Percentiles rank a stretch among this genome's conserved stretches.
phyloP scores from a whole-genome alignment of 2,797 vertebrate species.

The Pelochelys cantorii region DNA sequence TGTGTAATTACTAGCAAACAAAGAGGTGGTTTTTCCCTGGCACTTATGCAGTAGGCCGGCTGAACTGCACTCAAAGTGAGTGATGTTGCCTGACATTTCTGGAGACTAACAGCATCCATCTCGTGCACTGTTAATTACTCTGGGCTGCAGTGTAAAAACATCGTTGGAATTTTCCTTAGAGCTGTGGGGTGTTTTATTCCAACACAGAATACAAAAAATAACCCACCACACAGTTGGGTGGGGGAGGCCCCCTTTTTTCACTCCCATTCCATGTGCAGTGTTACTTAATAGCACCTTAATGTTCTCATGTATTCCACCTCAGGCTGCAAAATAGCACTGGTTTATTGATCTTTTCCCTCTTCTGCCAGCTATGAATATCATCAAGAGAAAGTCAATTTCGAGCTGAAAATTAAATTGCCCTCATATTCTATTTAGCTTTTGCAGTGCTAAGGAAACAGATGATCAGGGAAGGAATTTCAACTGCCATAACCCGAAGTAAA shows the following conservation, averaged over 20 bases:
- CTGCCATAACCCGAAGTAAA: neutral
- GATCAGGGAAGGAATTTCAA: neutral
- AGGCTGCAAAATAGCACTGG: neutral
- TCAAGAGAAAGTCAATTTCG: neutral
- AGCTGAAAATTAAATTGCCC: conserved; percentile 24
- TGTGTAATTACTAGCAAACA: neutral
- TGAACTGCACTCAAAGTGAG: neutral
- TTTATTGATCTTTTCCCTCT: neutral
- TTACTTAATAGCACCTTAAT: accelerated
- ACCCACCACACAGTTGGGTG: neutral
- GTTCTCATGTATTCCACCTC: neutral
- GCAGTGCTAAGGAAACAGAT: neutral
- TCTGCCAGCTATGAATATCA: neutral
- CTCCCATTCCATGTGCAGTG: neutral
- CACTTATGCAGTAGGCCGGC: neutral
- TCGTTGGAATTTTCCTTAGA: neutral
- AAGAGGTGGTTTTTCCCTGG: neutral
- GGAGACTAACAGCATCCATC: neutral
- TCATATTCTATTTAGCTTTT: conserved; percentile 14
- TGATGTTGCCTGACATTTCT: conserved; percentile 38
- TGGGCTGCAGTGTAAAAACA: conserved; percentile 6
- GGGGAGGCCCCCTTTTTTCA: neutral
- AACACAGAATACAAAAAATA: neutral
- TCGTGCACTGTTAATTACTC: neutral
- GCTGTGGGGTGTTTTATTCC: neutral